Evolutionary conservation across 2,888 invertebrate genomes (phyloP).

Genomic region (Amiota mariae): DNA sequence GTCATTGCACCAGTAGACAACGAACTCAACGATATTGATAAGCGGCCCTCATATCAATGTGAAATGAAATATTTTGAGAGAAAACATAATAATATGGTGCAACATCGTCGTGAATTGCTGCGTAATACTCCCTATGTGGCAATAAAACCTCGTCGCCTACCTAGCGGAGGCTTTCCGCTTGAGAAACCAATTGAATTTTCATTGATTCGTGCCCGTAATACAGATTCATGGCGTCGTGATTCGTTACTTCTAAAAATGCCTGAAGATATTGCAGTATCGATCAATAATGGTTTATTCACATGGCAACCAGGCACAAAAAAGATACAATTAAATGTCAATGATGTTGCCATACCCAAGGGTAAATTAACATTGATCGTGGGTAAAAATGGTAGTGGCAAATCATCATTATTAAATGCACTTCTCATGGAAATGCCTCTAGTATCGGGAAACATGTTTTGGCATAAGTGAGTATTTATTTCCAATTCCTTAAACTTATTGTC

Average conservation of each 20-base stretch:
- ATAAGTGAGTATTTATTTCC: conserved; percentile 75
- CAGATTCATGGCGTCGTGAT: conserved; percentile 66
- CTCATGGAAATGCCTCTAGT: conserved; percentile 85
- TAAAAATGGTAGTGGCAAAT: conserved; percentile 86
- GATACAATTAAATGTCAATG: conserved; percentile 62
- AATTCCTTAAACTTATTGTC: not conserved
- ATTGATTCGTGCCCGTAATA: conserved; percentile 51
- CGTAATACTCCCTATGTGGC: conserved; percentile 68
- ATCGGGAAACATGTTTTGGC: conserved; percentile 79
- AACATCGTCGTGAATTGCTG: conserved; percentile 61
- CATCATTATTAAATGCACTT: conserved; percentile 83
- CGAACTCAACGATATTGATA: conserved; percentile 28
- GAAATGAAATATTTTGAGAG: conserved; percentile 39
- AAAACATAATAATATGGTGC: conserved; percentile 55
- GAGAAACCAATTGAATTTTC: conserved; percentile 56
- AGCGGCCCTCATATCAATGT: conserved; percentile 19
- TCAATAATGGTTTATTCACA: conserved; percentile 67
- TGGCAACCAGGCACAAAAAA: conserved; percentile 52
- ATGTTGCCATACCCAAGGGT: conserved; percentile 74
- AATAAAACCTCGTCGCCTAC: conserved; percentile 53
- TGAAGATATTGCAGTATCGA: conserved; percentile 71
- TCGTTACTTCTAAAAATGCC: conserved; percentile 70
- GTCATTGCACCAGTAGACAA: conserved; percentile 12
- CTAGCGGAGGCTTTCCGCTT: not conserved
- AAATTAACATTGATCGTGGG: conserved; percentile 85